Evolutionary conservation across 2,797 vertebrate genomes (phyloP), one percentile per base, ranked within the genome.

Genomic region (Picus viridis): DNA sequence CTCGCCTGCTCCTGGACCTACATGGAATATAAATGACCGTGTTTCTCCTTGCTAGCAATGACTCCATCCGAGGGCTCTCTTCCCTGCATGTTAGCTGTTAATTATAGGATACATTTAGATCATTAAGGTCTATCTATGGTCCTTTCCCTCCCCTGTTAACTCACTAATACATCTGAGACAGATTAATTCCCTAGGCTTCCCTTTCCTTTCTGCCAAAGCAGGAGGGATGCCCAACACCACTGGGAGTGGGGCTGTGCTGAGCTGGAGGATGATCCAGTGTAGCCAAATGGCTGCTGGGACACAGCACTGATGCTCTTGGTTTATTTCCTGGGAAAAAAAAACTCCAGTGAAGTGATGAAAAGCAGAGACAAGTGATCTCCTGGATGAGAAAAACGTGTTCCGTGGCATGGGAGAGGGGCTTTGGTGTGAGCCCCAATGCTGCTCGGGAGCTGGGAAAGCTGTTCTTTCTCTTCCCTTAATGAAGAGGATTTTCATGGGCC

Each of bases 1-100:
- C 91, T 89, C 3, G 47, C 91, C 73, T 53, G 62, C 90, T 86
- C 20, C 93, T 3, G 57, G 85, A 90, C 87, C 92, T 83, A 68
- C 80, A n/a, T 1, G 2, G 96, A 95, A 95, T 96, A 72, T 89
- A 74, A 95, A 95, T 86, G 94, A 90, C 90, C 54, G 7, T 1
- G 5, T 79, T 94, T 93, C 92, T 95, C 89, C 93, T 94, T 51
- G 89, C 9, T 24, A 78, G 84, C 58, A 30, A 11, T 0, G 6
- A 29, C 65, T 94, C 84, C 70, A 51, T 74, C 76, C 0, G 1
- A 93, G 74, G 90, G 82, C 61, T 75, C 17, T 67, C 81, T 69
- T 81, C 78, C 53, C 91, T 87, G 90, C 59, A 54, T 92, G 86
- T 65, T 89, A 91, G 51, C 67, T 73, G 58, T 68, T 95, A 94